These are phyloP conservation scores for Parazoanthus atlanticus DNA, from an alignment of 92 coral and sea anemone genomes.

Conservation along the genomic window DNA sequence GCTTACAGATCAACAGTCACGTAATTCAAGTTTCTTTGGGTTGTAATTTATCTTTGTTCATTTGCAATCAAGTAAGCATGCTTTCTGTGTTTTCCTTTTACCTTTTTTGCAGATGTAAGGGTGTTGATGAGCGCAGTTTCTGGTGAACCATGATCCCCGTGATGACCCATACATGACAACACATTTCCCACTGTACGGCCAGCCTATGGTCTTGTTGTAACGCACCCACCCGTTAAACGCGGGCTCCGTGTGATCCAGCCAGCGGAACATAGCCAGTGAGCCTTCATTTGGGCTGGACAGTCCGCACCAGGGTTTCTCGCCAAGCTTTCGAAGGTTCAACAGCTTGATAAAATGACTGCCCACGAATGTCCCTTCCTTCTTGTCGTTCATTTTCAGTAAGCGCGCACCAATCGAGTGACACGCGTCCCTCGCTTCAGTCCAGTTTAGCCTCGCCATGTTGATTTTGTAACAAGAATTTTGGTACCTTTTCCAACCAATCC, in stretches of 20 bases:
- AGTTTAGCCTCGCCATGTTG: neutral
- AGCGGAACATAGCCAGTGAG: slow-evolving; percentile 18
- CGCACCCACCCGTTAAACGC: neutral
- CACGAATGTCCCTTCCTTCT: neutral
- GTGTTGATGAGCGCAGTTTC: neutral
- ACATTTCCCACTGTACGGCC: slow-evolving; percentile 24
- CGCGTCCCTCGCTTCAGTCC: slow-evolving; percentile 2
- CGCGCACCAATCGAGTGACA: neutral
- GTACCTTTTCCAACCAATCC: slow-evolving; percentile 32
- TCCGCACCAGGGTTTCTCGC: slow-evolving; percentile 27
- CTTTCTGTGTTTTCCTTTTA: no score
- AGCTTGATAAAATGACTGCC: neutral
- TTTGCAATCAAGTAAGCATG: no score
- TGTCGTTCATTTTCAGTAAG: neutral
- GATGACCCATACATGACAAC: neutral
- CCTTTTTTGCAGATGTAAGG: slow-evolving; percentile 35
- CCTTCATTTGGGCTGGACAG: neutral
- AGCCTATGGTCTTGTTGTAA: slow-evolving; percentile 29
- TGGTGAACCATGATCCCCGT: neutral
- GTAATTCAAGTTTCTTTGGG: no score
- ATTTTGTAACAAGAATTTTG: slow-evolving; percentile 24
- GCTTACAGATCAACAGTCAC: no score
- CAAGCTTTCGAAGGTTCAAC: neutral
- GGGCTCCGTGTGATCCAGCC: slow-evolving; percentile 19
- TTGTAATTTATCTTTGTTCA: no score